Conservation (phyloP, 2,888 invertebrate genomes). For the Trimorus sp. region DNA sequence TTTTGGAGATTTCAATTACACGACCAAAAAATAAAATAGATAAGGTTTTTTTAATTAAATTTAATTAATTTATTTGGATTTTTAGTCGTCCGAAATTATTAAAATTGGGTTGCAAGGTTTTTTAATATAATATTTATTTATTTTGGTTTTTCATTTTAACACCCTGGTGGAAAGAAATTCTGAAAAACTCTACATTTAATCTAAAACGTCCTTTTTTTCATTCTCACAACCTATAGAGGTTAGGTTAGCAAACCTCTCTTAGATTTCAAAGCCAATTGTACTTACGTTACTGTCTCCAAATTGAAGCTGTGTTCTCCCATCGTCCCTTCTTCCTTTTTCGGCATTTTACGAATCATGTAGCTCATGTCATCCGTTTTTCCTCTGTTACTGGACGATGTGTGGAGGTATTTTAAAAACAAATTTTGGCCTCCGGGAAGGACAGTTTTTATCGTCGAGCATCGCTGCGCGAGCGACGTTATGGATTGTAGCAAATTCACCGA, state of each 20-base stretch:
- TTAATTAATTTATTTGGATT: too few species aligned
- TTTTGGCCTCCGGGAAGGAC: background rate
- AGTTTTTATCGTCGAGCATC: background rate
- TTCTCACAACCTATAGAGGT: background rate
- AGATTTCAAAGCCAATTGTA: background rate
- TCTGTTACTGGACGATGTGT: slow-evolving; percentile 41
- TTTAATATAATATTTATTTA: too few species aligned
- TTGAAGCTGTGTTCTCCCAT: slow-evolving; percentile 88
- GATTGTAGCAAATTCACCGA: slow-evolving; percentile 11
- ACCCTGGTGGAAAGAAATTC: too few species aligned
- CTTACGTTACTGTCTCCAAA: slow-evolving; percentile 86
- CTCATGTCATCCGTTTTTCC: slow-evolving; percentile 49
- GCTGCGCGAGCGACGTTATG: background rate
- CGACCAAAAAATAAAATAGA: too few species aligned
- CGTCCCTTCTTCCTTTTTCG: slow-evolving; percentile 88
- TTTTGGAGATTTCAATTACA: too few species aligned
- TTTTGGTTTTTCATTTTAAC: too few species aligned
- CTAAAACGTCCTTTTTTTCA: too few species aligned
- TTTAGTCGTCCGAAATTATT: too few species aligned
- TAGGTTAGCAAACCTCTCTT: background rate
- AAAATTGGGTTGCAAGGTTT: too few species aligned
- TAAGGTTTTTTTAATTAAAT: too few species aligned
- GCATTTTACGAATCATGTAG: slow-evolving; percentile 69
- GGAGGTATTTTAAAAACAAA: slow-evolving; percentile 26
- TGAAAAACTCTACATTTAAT: too few species aligned